phyloP scores from a whole-genome alignment of 2,113 vertebrate species.

The Antennarius striatus region DNA sequence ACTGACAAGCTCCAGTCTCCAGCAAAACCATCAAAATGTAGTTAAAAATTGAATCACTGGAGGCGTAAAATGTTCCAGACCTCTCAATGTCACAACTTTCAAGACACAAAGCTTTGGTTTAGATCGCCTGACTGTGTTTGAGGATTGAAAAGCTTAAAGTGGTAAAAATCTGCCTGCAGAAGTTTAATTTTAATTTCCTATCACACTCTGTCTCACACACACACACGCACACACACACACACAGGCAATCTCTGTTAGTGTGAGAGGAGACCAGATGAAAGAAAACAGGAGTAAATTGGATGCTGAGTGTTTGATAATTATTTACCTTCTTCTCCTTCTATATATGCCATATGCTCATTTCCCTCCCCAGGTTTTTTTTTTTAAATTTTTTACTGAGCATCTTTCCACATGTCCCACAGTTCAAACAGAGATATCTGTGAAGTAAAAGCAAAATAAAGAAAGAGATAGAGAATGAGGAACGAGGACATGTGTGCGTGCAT shows the following conservation, averaged over 20 bases:
- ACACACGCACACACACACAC: conserved; percentile 9
- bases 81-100: conserved; percentile 56
- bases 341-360: conserved; percentile 43
- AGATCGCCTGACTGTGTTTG: conserved; percentile 33
- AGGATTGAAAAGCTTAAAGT: conserved; percentile 29
- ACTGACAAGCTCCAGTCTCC: conserved; percentile 7
- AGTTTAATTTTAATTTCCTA: conserved; percentile 39
- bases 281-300: conserved; percentile 32
- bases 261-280: conserved; percentile 27
- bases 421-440: conserved; percentile 40
- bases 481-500: conserved; percentile 6
- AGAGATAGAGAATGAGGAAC: neutral
- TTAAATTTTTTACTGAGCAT: conserved; percentile 13
- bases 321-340: conserved; percentile 24
- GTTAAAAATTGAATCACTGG: conserved; percentile 34
- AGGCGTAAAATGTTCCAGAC: conserved; percentile 55
- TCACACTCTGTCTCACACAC: conserved; percentile 9
- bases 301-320: conserved; percentile 33
- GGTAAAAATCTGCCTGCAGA: conserved; percentile 43
- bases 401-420: conserved; percentile 3
- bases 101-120: conserved; percentile 46
- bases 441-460: conserved; percentile 17
- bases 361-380: conserved; percentile 1
- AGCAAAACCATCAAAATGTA: conserved; percentile 35
- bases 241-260: conserved; percentile 14